Evolutionary conservation across 2,797 vertebrate species (phyloP), one percentile per base, ranked within the genome.

Genomic region (Spinibarbus caldwelli): DNA sequence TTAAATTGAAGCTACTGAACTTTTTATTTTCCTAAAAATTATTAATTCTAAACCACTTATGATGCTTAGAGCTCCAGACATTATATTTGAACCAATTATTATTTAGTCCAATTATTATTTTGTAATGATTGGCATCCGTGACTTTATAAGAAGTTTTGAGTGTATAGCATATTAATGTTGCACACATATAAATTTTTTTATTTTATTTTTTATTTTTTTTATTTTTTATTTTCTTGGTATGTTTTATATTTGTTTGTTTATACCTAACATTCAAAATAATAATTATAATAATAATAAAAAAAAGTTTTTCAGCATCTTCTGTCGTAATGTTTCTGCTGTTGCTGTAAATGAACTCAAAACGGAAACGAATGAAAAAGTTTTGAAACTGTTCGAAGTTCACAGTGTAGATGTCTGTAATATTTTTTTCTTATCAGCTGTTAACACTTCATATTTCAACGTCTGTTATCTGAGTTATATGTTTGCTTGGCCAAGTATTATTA

Each of bases 181-280:
- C 88, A 89, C 83, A 78, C 68, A 36, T 29, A 19, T n/a, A n/a
- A n/a, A n/a, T n/a, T n/a, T n/a, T n/a, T n/a, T n/a, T n/a, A n/a
- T n/a, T n/a, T n/a, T n/a, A n/a, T n/a, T n/a, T n/a, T n/a, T n/a
- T n/a, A n/a, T n/a, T n/a, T 82, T 80, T n/a, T n/a, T n/a, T n/a
- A n/a, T n/a, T n/a, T 78, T 72, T 73, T 26, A 15, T 52, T 76
- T 84, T 72, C 31, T 59, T 54, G 15, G 54, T 78, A 29, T 82
- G 43, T 86, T 86, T 87, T 86, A 31, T 71, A 81, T 81, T 57
- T 54, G 77, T n/a, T n/a, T n/a, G n/a, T 82, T 85, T 78, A 54
- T 66, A 85, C 45, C 80, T 85, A 77, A 49, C 17, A 19, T 43
- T 45, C 4, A 68, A 64, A 62, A 64, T 66, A 45, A 85, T 6